Base-by-base conservation (phyloP, 2,113 vertebrate genomes). In the Hiodon tergisus region DNA sequence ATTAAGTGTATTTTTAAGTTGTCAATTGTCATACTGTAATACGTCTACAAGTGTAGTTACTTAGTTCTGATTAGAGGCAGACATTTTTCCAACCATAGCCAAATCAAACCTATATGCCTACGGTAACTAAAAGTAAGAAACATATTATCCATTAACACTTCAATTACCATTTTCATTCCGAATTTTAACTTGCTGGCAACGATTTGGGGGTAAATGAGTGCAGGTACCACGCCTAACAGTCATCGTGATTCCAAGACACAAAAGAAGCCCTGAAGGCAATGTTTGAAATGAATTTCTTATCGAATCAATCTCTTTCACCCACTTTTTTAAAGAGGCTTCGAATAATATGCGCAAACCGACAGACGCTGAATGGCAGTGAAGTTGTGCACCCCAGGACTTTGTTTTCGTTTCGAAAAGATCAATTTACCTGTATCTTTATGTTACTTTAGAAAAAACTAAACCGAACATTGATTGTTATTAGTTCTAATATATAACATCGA, bases 251-350 rank as follows among this genome's bases (percentile, higher is more conserved):
- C 73, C 74, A 75, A 65, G 55, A 72, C 66, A 61, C 7, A 60
- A 76, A 80, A 74, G 82, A 86, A 88, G 83, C 59, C 58, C 87
- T 81, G 4, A 58, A 57, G 85, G 83, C 78, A 16, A 71, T 54
- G 78, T 80, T 77, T 68, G 77, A 63, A 76, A 58, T 67, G 80
- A 80, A 76, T 81, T 73, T 78, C 84, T 80, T 78, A 85, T 87
- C 85, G 75, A 63, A 46, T 68, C 79, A 51, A 84, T 86, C 83
- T 86, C 81, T 85, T 87, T 88, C 80, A 84, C 70, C 74, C 61
- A 77, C 81, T 78, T 82, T 79, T 69, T 78, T 72, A 76, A 74
- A 74, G 4, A 58, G 78, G 16, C 52, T 83, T 74, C 85, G 72
- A 85, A 89, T 88, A 71, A 86, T 83, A 89, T 14, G 76, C 46